Evolutionary conservation across 2,113 vertebrate species (phyloP).

Genomic region (Eleginops maclovinus): DNA sequence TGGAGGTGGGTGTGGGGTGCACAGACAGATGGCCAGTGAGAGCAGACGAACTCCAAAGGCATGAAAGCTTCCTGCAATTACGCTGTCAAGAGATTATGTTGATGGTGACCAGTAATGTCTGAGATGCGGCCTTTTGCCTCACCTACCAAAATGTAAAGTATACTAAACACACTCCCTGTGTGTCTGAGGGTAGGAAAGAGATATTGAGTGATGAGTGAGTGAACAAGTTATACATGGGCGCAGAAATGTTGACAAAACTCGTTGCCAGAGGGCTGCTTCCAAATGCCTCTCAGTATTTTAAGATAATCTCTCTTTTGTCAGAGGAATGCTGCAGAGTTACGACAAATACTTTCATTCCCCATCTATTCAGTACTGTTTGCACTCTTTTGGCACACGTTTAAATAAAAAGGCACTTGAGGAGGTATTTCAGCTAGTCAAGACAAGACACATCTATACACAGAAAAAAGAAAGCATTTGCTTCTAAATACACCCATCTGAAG

Average conservation of each 20-base stretch:
- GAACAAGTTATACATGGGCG: slow-evolving; percentile 57
- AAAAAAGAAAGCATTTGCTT: slow-evolving; percentile 16
- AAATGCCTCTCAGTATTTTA: slow-evolving; percentile 63
- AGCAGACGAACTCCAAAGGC: slow-evolving; percentile 76
- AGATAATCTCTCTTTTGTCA: slow-evolving; percentile 79
- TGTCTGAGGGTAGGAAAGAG: slow-evolving; percentile 20
- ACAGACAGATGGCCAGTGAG: slow-evolving; percentile 73
- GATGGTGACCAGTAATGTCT: slow-evolving; percentile 67
- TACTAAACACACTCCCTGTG: slow-evolving; percentile 51
- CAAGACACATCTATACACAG: slow-evolving; percentile 48
- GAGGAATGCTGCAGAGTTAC: slow-evolving; percentile 75
- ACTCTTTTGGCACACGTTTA: slow-evolving; percentile 62
- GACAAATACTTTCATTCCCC: slow-evolving; percentile 76
- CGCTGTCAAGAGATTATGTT: slow-evolving; percentile 78
- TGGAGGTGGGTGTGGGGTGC: slow-evolving; percentile 40
- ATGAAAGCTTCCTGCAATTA: slow-evolving; percentile 79
- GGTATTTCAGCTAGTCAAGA: slow-evolving; percentile 75
- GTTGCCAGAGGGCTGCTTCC: slow-evolving; percentile 65
- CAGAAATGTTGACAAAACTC: slow-evolving; percentile 62
- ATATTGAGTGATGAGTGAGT: slow-evolving; percentile 28
- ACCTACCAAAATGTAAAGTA: slow-evolving; percentile 38
- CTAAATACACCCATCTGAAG: slow-evolving; percentile 33
- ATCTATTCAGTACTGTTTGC: slow-evolving; percentile 68
- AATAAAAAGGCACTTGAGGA: slow-evolving; percentile 61
- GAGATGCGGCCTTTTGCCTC: slow-evolving; percentile 63